A percentile compares a stretch with the other conserved stretches of the same genome.
Conservation (phyloP, 53 echinoderm and acorn worm species). For the Patiria pectinifera region DNA sequence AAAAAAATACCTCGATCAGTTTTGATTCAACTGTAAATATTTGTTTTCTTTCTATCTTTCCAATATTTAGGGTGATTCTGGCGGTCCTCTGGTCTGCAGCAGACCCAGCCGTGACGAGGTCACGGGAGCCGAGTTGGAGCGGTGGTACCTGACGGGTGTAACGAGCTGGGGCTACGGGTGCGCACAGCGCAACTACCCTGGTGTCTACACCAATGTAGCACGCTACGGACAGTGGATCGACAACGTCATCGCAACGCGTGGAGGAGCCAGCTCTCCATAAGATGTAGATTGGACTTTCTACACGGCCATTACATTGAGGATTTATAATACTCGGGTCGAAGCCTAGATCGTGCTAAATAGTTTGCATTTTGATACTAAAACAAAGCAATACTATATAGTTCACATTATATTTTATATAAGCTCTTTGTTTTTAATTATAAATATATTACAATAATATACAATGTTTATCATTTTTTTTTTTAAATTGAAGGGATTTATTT, state of each 20-base stretch:
- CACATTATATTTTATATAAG: no score
- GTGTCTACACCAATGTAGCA: slow-evolving; percentile 61
- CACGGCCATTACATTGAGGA: no score
- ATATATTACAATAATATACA: no score
- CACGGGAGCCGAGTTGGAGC: background rate
- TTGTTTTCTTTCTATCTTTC: background rate
- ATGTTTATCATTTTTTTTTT: no score
- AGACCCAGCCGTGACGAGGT: slow-evolving; percentile 11
- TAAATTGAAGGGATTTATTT: no score
- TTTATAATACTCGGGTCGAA: no score
- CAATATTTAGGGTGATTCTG: slow-evolving; percentile 52
- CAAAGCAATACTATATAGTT: no score
- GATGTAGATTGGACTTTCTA: background rate
- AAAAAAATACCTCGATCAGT: background rate
- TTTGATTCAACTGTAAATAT: background rate
- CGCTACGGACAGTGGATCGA: slow-evolving; percentile 44
- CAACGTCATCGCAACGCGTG: slow-evolving; percentile 2
- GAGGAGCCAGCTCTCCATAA: background rate
- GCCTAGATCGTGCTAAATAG: no score
- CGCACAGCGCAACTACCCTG: slow-evolving; percentile 41
- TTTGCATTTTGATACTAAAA: no score
- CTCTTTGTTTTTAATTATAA: no score
- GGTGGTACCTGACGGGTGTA: slow-evolving; percentile 60
- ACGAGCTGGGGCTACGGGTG: slow-evolving; percentile 68
- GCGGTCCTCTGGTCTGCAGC: slow-evolving; percentile 60